Evolutionary conservation across 2,113 vertebrate species (phyloP).

Genomic region (Syngnathoides biaculeatus): DNA sequence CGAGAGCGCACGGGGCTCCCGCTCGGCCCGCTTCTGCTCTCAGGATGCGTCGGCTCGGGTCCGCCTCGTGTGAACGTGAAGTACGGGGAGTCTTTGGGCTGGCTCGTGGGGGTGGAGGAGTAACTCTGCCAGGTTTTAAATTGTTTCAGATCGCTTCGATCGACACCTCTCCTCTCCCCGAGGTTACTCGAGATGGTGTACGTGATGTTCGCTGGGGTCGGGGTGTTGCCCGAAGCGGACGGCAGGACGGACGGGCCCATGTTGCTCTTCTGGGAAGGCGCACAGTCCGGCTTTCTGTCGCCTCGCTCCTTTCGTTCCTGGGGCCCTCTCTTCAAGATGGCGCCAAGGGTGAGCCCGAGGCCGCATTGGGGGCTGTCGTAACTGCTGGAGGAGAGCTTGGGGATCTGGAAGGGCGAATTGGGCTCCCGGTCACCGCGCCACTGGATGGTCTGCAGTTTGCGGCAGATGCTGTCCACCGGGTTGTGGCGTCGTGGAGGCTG

Average conservation of each 20-base stretch:
- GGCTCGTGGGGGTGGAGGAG: slow-evolving; percentile 52
- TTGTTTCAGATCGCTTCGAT: slow-evolving; percentile 14
- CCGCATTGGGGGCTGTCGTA: slow-evolving; percentile 77
- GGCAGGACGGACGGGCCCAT: slow-evolving; percentile 9
- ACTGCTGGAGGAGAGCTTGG: slow-evolving; percentile 76
- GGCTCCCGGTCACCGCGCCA: slow-evolving; percentile 75
- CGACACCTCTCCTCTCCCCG: slow-evolving; percentile 44
- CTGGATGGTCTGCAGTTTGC: slow-evolving; percentile 84
- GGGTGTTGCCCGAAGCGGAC: neutral
- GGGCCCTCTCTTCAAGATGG: slow-evolving; percentile 73
- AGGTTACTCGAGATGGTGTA: slow-evolving; percentile 46
- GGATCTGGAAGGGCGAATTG: slow-evolving; percentile 77
- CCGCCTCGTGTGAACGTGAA: slow-evolving; percentile 40
- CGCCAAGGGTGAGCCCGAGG: slow-evolving; percentile 74
- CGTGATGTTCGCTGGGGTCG: slow-evolving; percentile 25
- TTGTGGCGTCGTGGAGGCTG: slow-evolving; percentile 74
- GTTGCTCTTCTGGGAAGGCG: slow-evolving; percentile 9
- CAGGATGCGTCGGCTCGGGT: neutral
- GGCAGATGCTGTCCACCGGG: slow-evolving; percentile 87
- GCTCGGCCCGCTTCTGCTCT: slow-evolving; percentile 10
- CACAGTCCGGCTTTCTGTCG: slow-evolving; percentile 19
- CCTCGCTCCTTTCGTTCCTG: slow-evolving; percentile 19
- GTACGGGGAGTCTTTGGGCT: slow-evolving; percentile 35
- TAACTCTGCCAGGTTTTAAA: slow-evolving; percentile 20
- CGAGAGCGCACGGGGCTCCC: slow-evolving; percentile 22